These are phyloP conservation scores for Esperia sulphurella DNA, from an alignment of 2,888 invertebrate genomes.

Conservation along the genomic window DNA sequence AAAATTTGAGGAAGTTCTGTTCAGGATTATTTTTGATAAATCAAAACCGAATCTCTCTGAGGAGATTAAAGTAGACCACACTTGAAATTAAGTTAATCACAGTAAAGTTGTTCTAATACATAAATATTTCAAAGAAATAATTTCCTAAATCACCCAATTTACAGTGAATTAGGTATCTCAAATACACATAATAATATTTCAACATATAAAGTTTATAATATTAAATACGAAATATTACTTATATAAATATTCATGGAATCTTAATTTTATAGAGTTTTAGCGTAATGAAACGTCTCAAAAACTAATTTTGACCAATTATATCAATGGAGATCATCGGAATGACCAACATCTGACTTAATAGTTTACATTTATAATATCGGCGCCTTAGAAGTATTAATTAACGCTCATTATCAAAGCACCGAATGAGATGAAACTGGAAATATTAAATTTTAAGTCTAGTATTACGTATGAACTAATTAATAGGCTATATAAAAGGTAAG, in stretches of 20 bases:
- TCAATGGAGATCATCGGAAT: conserved; percentile 27
- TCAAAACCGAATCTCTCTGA: too few species aligned
- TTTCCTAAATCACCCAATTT: too few species aligned
- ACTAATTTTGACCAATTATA: conserved; percentile 48
- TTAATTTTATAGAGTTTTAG: conserved; percentile 29
- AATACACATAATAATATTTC: too few species aligned
- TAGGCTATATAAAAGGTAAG: not conserved
- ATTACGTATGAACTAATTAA: not conserved
- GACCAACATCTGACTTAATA: conserved; percentile 29
- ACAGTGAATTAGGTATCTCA: too few species aligned
- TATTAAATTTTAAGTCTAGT: conserved; percentile 10
- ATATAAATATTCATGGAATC: conserved; percentile 25
- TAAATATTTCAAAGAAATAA: not conserved
- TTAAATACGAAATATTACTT: not conserved
- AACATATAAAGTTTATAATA: too few species aligned
- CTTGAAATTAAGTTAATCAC: too few species aligned
- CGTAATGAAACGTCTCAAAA: conserved; percentile 26
- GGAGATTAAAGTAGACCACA: too few species aligned
- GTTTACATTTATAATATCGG: conserved; percentile 39
- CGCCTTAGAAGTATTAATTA: conserved; percentile 49
- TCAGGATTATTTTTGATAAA: too few species aligned
- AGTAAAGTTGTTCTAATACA: too few species aligned
- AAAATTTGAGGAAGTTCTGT: too few species aligned
- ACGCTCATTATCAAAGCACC: conserved; percentile 45
- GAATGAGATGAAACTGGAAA: conserved; percentile 13